These are phyloP conservation scores for Epirrhoe alternata DNA, from an alignment of 2,888 invertebrate species.

Conservation along the genomic window DNA sequence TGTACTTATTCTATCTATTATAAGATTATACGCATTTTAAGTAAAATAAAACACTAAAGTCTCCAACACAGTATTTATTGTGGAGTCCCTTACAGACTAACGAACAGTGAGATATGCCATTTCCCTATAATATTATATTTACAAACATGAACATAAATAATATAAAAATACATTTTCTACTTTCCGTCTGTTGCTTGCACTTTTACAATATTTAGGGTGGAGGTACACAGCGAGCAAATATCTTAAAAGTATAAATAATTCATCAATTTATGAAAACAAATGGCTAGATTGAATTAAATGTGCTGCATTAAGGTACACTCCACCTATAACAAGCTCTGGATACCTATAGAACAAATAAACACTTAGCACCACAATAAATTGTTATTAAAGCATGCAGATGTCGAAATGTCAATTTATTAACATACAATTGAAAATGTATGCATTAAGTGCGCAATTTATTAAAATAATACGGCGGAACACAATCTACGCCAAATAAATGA, in stretches of 20 bases:
- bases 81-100: constrained; percentile 73
- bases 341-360: constrained; percentile 63
- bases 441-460: not conserved
- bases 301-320: constrained; percentile 7
- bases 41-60: constrained; percentile 60
- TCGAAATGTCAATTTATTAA: constrained; percentile 22
- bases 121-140: constrained; percentile 77
- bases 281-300: not conserved
- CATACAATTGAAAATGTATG: constrained; percentile 11
- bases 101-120: constrained; percentile 82
- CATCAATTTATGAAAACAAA: not conserved
- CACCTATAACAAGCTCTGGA: constrained; percentile 13
- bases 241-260: constrained; percentile 17
- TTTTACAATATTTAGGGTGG: constrained; percentile 23
- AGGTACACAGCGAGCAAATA: constrained; percentile 41
- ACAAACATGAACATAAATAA: constrained; percentile 83
- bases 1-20: too few species aligned
- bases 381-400: constrained; percentile 28
- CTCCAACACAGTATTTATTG: constrained; percentile 76
- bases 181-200: constrained; percentile 48
- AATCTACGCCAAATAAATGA: constrained; percentile 1
- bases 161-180: constrained; percentile 78
- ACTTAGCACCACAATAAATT: constrained; percentile 59
- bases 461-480: not conserved
- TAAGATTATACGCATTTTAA: not conserved